phyloP scores from a whole-genome alignment of 2,113 vertebrate species.

The Callaeas wilsoni region DNA sequence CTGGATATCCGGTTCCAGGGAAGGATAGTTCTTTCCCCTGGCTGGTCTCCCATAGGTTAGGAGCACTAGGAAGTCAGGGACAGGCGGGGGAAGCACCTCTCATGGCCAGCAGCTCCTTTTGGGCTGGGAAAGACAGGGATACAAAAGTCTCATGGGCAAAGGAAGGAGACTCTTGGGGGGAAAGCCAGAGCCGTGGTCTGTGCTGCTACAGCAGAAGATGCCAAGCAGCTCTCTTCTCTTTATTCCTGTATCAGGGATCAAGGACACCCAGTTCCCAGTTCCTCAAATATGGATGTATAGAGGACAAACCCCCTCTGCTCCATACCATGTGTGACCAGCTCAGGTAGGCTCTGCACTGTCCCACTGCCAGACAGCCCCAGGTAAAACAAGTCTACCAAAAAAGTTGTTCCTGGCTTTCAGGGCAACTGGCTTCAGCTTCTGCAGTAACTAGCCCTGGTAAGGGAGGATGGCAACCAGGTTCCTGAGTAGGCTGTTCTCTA shows the following conservation, averaged over 20 bases:
- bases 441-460: not conserved
- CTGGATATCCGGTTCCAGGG: accelerated
- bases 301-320: not conserved
- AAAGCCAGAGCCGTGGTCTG: not conserved
- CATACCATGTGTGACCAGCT: not conserved
- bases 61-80: not conserved
- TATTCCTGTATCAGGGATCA: not conserved
- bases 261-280: not conserved
- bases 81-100: not conserved
- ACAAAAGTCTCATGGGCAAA: not conserved
- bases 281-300: not conserved
- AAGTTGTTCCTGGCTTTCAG: not conserved
- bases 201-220: not conserved
- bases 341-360: not conserved
- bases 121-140: not conserved
- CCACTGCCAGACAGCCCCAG: accelerated
- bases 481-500: not conserved
- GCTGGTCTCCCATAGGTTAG: not conserved
- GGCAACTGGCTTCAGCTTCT: not conserved
- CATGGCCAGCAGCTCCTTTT: not conserved
- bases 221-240: not conserved
- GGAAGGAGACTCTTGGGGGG: not conserved
- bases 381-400: not conserved
- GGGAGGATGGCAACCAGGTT: slow-evolving; percentile 26
- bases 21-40: not conserved